Conservation (phyloP, 2,113 vertebrate species). For the Macrotus californicus region DNA sequence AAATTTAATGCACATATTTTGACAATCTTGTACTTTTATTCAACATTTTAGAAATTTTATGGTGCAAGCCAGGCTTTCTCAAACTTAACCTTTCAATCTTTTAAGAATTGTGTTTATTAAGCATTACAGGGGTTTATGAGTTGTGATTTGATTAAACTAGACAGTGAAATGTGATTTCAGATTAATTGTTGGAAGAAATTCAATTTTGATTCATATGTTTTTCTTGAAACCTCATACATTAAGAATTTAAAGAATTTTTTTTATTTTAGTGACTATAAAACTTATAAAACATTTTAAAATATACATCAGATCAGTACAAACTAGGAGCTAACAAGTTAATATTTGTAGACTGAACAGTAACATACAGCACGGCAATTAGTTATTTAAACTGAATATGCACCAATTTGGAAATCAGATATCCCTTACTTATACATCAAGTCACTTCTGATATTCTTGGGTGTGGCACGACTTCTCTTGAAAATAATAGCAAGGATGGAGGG, state of each 20-base stretch:
- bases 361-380: not conserved
- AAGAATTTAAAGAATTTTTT: not conserved
- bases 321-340: not conserved
- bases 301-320: not conserved
- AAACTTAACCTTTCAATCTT: not conserved
- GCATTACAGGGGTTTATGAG: not conserved
- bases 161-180: not conserved
- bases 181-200: not conserved
- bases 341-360: not conserved
- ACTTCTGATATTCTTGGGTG: not conserved
- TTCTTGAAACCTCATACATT: not conserved
- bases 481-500: not conserved
- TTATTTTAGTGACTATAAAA: constrained; percentile 17
- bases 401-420: not conserved
- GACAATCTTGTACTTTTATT: not conserved
- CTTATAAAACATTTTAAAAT: not conserved
- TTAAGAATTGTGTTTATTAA: not conserved
- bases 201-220: not conserved
- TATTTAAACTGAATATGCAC: not conserved
- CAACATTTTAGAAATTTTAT: not conserved
- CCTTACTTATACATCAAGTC: not conserved
- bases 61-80: not conserved
- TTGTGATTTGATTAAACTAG: constrained; percentile 5
- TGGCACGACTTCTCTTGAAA: not conserved
- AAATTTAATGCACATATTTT: not conserved